These are phyloP conservation scores for Phrynocephalus vlangalii DNA, from an alignment of 2,797 vertebrate species.

Conservation along the genomic window DNA sequence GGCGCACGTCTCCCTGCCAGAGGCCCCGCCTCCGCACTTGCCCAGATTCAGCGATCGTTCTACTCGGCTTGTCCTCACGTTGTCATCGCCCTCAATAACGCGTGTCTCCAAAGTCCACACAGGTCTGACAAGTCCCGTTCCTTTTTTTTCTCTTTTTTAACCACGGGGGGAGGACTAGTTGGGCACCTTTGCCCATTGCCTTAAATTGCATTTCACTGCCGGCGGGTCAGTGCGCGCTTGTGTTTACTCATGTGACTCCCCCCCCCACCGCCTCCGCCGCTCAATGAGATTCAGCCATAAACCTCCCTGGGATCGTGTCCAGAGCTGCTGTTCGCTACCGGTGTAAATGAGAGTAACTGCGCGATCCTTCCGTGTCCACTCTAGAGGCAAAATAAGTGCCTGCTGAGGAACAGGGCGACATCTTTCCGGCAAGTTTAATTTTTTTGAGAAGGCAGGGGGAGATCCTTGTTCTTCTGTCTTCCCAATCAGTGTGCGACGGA, in stretches of 20 bases:
- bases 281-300: neutral
- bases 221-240: neutral
- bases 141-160: neutral
- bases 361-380: neutral
- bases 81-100: no score
- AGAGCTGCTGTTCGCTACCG: neutral
- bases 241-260: neutral
- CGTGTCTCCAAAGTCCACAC: no score
- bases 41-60: no score
- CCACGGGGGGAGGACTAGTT: neutral
- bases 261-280: no score
- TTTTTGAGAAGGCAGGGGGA: no score
- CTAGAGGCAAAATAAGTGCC: no score
- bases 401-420: neutral
- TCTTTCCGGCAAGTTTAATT: neutral
- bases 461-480: no score
- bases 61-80: no score
- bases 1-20: no score
- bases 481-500: neutral
- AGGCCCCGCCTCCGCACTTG: no score
- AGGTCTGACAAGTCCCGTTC: neutral
- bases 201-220: no score
- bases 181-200: neutral
- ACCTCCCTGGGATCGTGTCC: neutral
- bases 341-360: neutral